phyloP scores from a whole-genome alignment of 2,888 invertebrate genomes.

The Orchesella flavescens region DNA sequence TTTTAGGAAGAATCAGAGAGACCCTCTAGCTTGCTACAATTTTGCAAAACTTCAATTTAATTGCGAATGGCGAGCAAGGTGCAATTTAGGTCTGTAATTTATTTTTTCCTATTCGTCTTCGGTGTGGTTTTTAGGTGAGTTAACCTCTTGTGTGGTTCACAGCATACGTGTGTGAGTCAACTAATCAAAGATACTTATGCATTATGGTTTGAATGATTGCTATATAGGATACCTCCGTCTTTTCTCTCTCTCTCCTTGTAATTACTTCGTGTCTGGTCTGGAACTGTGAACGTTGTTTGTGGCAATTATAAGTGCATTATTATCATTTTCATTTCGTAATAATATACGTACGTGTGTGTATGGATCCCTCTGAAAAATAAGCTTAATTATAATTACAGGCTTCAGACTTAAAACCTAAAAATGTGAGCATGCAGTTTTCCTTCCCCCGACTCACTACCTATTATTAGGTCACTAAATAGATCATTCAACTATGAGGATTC shows the following conservation, averaged over 20 bases:
- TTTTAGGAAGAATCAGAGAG: no score
- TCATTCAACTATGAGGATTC: no score
- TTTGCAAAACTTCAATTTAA: constrained; percentile 3
- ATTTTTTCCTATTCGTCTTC: neutral
- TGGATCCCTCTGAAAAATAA: neutral
- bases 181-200: constrained; percentile 9
- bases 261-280: constrained; percentile 4
- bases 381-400: constrained; percentile 18
- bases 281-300: neutral
- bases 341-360: no score
- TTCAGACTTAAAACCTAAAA: neutral
- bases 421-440: no score
- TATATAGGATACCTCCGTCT: no score
- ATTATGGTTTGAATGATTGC: no score
- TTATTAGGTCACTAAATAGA: no score
- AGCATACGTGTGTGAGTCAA: neutral
- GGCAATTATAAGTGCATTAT: constrained; percentile 15
- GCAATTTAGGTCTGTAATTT: neutral
- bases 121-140: neutral
- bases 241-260: neutral
- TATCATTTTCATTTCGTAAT: neutral
- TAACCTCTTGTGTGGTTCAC: constrained; percentile 2
- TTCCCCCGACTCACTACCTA: no score
- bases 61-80: constrained; percentile 14
- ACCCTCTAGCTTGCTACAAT: neutral